Percentiles rank a stretch among this genome's conserved stretches.
Evolutionary conservation across 2,888 invertebrate species (phyloP).

Genomic region (Lepidocyrtinus sp.): DNA sequence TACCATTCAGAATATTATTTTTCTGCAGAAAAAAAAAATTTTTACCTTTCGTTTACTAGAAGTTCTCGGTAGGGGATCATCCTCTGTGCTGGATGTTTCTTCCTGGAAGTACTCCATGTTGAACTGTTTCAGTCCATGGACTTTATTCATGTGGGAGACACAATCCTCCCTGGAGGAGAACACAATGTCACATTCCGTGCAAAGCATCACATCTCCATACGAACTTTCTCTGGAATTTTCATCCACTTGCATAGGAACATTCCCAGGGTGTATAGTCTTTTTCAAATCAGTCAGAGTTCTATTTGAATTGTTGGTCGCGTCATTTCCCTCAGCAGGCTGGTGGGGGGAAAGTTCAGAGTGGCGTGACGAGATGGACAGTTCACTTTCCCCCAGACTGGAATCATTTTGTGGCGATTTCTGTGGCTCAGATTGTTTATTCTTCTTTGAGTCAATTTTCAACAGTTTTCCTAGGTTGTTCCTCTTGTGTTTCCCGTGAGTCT

Average conservation of each 20-base stretch:
- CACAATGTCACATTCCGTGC: constrained; percentile 66
- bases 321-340: too few species aligned
- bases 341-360: too few species aligned
- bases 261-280: too few species aligned
- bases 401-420: constrained; percentile 26
- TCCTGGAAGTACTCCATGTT: constrained; percentile 63
- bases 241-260: too few species aligned
- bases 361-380: too few species aligned
- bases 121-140: constrained; percentile 64
- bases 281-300: too few species aligned
- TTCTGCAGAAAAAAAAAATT: background rate
- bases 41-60: constrained; percentile 44
- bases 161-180: constrained; percentile 65
- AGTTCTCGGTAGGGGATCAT: background rate
- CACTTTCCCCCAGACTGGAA: background rate
- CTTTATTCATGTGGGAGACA: constrained; percentile 65
- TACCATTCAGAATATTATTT: background rate
- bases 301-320: too few species aligned
- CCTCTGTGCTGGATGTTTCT: too few species aligned
- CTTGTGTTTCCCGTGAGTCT: constrained; percentile 64
- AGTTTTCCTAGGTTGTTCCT: background rate
- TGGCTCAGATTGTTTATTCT: background rate
- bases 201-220: constrained; percentile 63
- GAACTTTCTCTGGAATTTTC: constrained; percentile 12
- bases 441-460: background rate